phyloP scores from a whole-genome alignment of 2,888 invertebrate species.

The Nemotelus pantherinus region DNA sequence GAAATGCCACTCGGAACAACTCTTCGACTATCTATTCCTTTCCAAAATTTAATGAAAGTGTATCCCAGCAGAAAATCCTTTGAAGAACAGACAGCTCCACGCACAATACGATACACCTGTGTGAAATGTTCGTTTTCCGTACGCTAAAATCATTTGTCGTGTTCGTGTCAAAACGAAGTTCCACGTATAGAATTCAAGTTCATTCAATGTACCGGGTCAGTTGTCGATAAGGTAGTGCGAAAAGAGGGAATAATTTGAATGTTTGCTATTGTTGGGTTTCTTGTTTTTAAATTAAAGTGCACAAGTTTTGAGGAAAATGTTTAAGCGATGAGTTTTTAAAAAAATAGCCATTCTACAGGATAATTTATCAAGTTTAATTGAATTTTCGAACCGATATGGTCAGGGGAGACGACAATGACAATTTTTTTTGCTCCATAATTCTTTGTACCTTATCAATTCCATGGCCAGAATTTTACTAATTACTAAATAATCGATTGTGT shows the following conservation, averaged over 20 bases:
- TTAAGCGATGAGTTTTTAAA: no score
- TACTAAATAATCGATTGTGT: no score
- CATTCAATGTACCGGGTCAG: constrained; percentile 7
- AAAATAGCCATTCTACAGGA: no score
- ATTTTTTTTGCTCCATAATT: no score
- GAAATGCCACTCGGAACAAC: not conserved
- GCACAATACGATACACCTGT: constrained; percentile 20
- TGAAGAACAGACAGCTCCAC: not conserved
- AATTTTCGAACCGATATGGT: no score
- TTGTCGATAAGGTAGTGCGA: constrained; percentile 24
- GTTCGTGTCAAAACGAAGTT: constrained; percentile 44
- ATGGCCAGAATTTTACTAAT: no score
- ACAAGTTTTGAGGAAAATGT: no score
- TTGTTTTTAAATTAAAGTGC: no score
- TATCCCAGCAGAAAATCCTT: not conserved
- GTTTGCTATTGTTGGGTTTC: not conserved
- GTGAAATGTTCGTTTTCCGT: not conserved
- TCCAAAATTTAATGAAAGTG: not conserved
- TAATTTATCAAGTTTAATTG: no score
- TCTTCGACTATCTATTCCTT: not conserved
- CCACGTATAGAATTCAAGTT: constrained; percentile 28
- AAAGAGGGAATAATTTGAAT: constrained; percentile 1
- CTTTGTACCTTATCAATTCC: no score
- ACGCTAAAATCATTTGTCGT: constrained; percentile 21
- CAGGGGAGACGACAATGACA: no score